Percentiles rank a stretch among this genome's conserved stretches.
Evolutionary conservation across 2,888 invertebrate genomes (phyloP).

Genomic region (Archips xylosteana): DNA sequence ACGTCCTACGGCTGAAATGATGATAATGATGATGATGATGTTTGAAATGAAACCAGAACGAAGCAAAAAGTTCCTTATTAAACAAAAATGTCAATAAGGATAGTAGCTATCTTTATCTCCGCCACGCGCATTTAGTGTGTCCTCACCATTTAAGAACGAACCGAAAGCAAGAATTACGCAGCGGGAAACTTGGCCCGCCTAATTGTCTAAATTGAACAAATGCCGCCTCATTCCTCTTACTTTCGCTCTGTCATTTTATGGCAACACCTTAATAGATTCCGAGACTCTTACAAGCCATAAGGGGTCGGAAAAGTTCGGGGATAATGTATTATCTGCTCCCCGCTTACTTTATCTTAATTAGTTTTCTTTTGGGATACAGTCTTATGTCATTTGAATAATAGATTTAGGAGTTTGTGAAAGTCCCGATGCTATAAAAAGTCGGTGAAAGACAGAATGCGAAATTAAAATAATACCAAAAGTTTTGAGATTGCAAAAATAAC

Average conservation of each 20-base stretch:
- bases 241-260: constrained; percentile 5
- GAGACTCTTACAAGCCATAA: neutral
- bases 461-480: no score
- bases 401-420: neutral
- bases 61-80: no score
- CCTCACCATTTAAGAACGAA: constrained; percentile 39
- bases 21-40: no score
- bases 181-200: constrained; percentile 53
- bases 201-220: constrained; percentile 60
- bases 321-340: constrained; percentile 6
- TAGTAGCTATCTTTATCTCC: no score
- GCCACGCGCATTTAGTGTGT: neutral
- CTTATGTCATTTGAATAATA: neutral
- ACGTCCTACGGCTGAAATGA: no score
- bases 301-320: neutral
- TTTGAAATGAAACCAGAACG: no score
- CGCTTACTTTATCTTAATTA: neutral
- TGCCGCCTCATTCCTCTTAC: constrained; percentile 17
- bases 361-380: constrained; percentile 3
- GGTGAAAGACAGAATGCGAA: no score
- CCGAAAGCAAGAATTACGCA: constrained; percentile 56
- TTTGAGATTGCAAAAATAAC: no score
- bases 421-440: no score
- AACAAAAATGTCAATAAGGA: no score
- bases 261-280: constrained; percentile 21